Base-by-base conservation (phyloP, 2,888 invertebrate genomes). In the Priocnemis perturbator region DNA sequence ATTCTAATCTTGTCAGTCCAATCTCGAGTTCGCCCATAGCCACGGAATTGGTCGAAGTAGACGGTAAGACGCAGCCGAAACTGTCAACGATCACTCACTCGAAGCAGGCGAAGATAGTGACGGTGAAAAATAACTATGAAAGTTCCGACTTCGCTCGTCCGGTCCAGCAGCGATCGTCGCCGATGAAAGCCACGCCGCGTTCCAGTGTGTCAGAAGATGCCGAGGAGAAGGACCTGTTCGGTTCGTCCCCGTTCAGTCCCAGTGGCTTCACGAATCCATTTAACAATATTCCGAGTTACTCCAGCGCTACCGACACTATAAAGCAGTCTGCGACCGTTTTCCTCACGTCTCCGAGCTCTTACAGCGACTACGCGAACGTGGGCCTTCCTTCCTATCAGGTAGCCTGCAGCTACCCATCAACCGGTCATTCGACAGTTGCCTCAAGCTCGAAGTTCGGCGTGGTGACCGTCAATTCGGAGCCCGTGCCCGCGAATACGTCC, bases 171-270 rank as follows among this genome's bases (percentile, higher is more conserved):
- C n/a, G 19, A 9, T 45, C 55, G 9, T 44, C 55, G 17, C 48
- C 26, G 2, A 52, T 26, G 19, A 7, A 23, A 17, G 5, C 19
- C 4, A 15, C 19, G 11, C 1, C 11, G 19, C 23, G 17, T 23
- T 21, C 23, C 21, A 48, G 20, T 7, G 56, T 55, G 45, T 30
- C 50, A 14, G 68, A 71, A 26, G 59, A 59, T 4, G 59, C 45
- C 61, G 37, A 37, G 11, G 62, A 71, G n/a, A 89, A 85, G 68
- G 90, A 90, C 70, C 79, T 90, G 0, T 90, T 89, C 56, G 90
- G 89, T 0, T 89, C 90, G 0, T 89, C 89, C 2, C 89, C 89
- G 0, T 89, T 89, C 55, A 84, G 79, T 63, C 86, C 86, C 2
- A 81, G 80, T 26, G 79, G 80, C 9, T 87, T 87, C 57, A 81